Base-by-base conservation (phyloP, 2,797 vertebrate genomes). In the Takifugu ocellatus region DNA sequence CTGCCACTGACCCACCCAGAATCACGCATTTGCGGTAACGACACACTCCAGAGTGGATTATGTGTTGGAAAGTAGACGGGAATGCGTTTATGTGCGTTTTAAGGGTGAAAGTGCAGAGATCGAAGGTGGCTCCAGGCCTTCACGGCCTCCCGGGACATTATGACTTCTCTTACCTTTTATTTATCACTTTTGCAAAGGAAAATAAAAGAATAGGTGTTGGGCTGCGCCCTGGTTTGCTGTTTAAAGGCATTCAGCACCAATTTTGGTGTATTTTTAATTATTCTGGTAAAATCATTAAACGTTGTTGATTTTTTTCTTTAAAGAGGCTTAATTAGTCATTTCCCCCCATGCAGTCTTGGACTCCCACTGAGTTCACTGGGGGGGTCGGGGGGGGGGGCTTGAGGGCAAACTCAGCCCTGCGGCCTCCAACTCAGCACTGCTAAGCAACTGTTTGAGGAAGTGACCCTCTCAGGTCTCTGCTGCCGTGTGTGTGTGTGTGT, bases 1-100 rank as follows among this genome's bases (percentile, higher is more conserved):
- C 85, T 76, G 72, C 72, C 66, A 55, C 3, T 66, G 82, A 84
- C 81, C 82, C 85, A 79, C 84, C 84, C 85, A 46, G 66, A 61
- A 42, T 60, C 69, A 52, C 12, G 44, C 68, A 50, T 56, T 56
- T 54, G 60, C 67, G 61, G 25, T 71, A 25, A 12, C 24, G 15
- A 49, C 25, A 16, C 6, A 45, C 4, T 7, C 31, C 24, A 5
- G 5, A 25, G 25, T 14, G 27, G 42, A 49, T 21, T 10, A 3
- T 46, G 6, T 12, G 60, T 39, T 31, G 16, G 9, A 3, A 33
- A 25, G 67, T 27, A 10, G 12, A 51, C 14, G 5, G 0, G 43
- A 14, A 29, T 44, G 17, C 5, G 17, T 2, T 2, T 2, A 4
- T 3, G 9, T 39, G 27, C 14, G 1, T 25, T 57, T 36, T 21